These are phyloP conservation scores for Trissonchulus sp. DNA, from an alignment of 2,888 invertebrate genomes.

Conservation along the genomic window DNA sequence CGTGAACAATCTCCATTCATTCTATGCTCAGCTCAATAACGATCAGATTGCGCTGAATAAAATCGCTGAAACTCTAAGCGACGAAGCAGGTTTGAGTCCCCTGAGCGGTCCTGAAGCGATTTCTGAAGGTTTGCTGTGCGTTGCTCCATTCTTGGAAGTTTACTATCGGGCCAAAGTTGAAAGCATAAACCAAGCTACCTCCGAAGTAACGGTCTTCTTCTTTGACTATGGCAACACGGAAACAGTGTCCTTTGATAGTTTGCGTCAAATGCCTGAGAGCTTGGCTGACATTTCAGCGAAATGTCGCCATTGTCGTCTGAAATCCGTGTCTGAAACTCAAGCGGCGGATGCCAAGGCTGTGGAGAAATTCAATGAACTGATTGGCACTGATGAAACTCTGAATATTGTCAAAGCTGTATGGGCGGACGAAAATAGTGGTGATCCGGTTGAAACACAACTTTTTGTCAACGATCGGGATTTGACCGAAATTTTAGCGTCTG, in stretches of 20 bases:
- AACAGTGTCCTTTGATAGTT: not conserved
- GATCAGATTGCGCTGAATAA: not conserved
- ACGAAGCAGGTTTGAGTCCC: not conserved
- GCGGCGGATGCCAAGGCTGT: not conserved
- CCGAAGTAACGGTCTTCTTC: not conserved
- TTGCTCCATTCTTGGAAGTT: not conserved
- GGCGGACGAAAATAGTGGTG: too few relatives aligned
- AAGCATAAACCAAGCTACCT: not conserved
- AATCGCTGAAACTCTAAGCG: not conserved
- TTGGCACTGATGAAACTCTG: not conserved
- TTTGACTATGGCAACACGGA: not conserved
- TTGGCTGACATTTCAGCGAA: not conserved
- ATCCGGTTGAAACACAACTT: too few relatives aligned
- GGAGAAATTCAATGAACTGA: not conserved
- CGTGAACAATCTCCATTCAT: not conserved
- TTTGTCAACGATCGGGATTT: too few relatives aligned
- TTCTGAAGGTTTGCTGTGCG: not conserved
- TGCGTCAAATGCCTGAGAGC: not conserved
- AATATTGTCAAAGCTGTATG: too few relatives aligned
- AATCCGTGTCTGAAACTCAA: not conserved
- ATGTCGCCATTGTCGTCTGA: not conserved
- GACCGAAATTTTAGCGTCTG: too few relatives aligned
- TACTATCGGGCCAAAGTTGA: slow-evolving; percentile 10
- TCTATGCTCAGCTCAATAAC: not conserved
- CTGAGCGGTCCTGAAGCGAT: not conserved